phyloP scores from a whole-genome alignment of 2,797 vertebrate genomes.

The Sebastes reedi region DNA sequence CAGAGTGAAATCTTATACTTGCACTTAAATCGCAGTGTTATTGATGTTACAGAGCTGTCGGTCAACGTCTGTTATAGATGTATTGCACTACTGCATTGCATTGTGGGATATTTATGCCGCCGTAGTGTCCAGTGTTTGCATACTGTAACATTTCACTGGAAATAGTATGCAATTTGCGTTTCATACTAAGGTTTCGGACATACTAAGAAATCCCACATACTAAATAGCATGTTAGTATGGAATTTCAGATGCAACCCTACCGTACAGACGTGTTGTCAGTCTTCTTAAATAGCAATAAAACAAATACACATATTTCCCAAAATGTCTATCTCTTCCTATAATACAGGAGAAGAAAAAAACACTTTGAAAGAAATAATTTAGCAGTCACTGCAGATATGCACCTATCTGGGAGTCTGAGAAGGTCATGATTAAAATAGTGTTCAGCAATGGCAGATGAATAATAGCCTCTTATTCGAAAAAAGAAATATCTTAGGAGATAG shows the following conservation, averaged over 20 bases:
- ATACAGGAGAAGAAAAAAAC: not conserved
- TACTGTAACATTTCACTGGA: not conserved
- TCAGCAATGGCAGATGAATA: conserved; percentile 40
- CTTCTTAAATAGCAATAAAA: not conserved
- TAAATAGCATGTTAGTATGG: not conserved
- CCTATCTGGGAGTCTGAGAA: conserved; percentile 35
- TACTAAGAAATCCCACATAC: not conserved
- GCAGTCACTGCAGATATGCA: not conserved
- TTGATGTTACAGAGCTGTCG: not conserved
- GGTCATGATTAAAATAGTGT: conserved; percentile 46
- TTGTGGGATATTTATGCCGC: not conserved
- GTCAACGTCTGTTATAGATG: not conserved
- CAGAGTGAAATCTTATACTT: no score
- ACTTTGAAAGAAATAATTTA: conserved; percentile 5
- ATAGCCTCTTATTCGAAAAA: conserved; percentile 30
- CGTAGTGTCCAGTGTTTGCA: not conserved
- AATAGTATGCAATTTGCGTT: not conserved
- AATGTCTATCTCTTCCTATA: not conserved
- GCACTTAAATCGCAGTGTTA: no score
- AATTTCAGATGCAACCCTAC: not conserved
- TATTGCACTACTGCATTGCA: not conserved
- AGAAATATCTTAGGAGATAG: conserved; percentile 50
- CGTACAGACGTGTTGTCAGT: not conserved
- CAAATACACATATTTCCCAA: not conserved
- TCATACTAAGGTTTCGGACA: not conserved